Percentiles rank a stretch among this genome's conserved stretches.
Evolutionary conservation across 2,113 vertebrate species (phyloP).

Genomic region (Anthoscopus minutus): DNA sequence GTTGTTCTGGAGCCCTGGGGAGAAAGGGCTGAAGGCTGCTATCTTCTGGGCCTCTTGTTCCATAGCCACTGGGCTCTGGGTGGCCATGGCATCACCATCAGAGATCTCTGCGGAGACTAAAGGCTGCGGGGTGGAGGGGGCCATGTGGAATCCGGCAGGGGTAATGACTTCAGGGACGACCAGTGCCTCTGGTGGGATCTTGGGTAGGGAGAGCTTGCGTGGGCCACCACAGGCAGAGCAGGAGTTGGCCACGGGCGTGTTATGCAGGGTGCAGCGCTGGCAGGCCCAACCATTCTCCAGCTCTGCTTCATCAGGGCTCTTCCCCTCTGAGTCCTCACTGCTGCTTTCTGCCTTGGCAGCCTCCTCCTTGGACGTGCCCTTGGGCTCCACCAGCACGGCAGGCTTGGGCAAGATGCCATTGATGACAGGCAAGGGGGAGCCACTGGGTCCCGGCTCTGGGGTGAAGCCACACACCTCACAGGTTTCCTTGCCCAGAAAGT

Average conservation of each 20-base stretch:
- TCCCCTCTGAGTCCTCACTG: slow-evolving; percentile 27
- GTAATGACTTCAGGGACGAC: slow-evolving; percentile 92
- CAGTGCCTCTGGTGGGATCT: slow-evolving; percentile 93
- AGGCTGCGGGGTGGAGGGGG: slow-evolving; percentile 60
- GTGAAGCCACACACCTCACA: slow-evolving; percentile 86
- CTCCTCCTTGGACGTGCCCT: slow-evolving; percentile 62
- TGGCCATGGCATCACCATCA: slow-evolving; percentile 69
- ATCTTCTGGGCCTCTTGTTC: slow-evolving; percentile 66
- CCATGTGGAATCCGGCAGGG: slow-evolving; percentile 78
- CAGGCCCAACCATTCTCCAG: slow-evolving; percentile 83
- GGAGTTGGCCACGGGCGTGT: slow-evolving; percentile 88
- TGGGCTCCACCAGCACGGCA: slow-evolving; percentile 70
- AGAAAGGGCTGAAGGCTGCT: slow-evolving; percentile 77
- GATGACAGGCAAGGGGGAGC: slow-evolving; percentile 57
- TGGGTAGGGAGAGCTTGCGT: slow-evolving; percentile 90
- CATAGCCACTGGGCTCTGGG: slow-evolving; percentile 61
- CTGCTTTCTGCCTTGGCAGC: slow-evolving; percentile 23
- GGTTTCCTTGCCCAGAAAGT: slow-evolving; percentile 83
- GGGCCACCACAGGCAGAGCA: slow-evolving; percentile 94
- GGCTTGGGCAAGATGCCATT: slow-evolving; percentile 72
- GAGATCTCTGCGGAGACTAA: slow-evolving; percentile 70
- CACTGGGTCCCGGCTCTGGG: slow-evolving; percentile 34
- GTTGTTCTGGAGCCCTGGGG: slow-evolving; percentile 87
- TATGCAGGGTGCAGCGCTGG: slow-evolving; percentile 90
- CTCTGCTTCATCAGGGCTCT: slow-evolving; percentile 62